Evolutionary conservation across 2,113 vertebrate species (phyloP).

Genomic region (Neodon shergylaensis): DNA sequence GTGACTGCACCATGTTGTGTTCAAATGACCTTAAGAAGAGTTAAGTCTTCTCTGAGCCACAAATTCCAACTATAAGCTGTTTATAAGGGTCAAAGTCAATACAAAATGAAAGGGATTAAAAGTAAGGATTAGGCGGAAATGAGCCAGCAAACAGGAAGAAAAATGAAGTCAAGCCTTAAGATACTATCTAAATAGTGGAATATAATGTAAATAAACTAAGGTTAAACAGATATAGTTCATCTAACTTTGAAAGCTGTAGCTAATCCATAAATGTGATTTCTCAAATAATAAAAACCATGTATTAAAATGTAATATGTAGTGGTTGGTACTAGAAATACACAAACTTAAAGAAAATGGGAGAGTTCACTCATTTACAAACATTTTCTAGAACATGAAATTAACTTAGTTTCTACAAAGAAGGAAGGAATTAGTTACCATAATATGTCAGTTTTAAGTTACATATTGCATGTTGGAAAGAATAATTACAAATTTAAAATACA

Average conservation of each 20-base stretch:
- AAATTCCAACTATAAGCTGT: not conserved
- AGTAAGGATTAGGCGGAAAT: not conserved
- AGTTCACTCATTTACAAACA: not conserved
- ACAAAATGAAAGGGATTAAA: conserved; percentile 18
- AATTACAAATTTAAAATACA: not conserved
- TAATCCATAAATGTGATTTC: not conserved
- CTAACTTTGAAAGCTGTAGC: not conserved
- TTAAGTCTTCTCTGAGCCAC: not conserved
- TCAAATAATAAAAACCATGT: not conserved
- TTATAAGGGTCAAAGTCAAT: not conserved
- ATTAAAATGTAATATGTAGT: not conserved
- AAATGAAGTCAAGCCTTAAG: not conserved
- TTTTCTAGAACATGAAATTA: not conserved
- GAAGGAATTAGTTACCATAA: not conserved
- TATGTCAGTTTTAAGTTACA: not conserved
- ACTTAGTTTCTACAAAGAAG: not conserved
- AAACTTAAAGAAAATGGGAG: not conserved
- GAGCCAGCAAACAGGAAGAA: not conserved
- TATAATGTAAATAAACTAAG: not conserved
- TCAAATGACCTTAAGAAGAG: not conserved
- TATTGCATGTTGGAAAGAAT: not conserved
- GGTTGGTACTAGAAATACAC: not conserved
- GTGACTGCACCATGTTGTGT: not conserved
- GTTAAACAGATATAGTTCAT: not conserved
- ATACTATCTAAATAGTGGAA: not conserved